Evolutionary conservation across 2,797 vertebrate genomes (phyloP), one percentile per base, ranked within the genome.

Genomic region (Darevskia mixta): DNA sequence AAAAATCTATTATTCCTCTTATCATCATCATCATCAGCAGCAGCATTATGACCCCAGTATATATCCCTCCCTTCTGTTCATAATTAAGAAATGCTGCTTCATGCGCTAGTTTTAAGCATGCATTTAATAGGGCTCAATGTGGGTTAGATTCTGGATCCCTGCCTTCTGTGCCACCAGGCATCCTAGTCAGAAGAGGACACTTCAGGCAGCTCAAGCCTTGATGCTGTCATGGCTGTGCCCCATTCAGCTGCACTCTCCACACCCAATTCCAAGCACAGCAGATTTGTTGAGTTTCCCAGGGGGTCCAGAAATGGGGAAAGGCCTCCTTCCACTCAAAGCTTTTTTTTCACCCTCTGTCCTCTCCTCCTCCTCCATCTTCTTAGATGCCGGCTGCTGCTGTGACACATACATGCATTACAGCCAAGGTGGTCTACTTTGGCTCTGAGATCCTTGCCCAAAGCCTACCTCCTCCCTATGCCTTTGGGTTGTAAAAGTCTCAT

Each of bases 401-500:
- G 49, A 13, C 49, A 49, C 49, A 49, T 49, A 49, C 49, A 49
- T 49, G 49, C 49, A 49, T 49, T 11, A 49, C 49, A 49, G 49
- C 49, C 49, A 49, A 49, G 49, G 13, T 49, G 49, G 29, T 35
- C 41, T 69, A 32, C 29, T 41, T 72, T 86, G 32, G 8, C 15
- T 66, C 66, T 73, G 55, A 64, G 86, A 61, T 58, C 38, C n/a
- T 87, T 75, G 27, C 29, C 55, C 20, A 11, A 18, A 23, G 35
- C 25, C 69, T 41, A 71, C 32, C 27, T 41, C 7, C 23, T 45
- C 49, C 35, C 43, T 35, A 41, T 17, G 25, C 13, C 67, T 55
- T 8, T 25, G 75, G 66, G 6, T 49, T 0, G 0, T 1, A 0
- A 8, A 75, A 2, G 11, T 49, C 49, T 66, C 23, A 29, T 3